phyloP scores from a whole-genome alignment of 2,113 vertebrate species.

The Vulpes vulpes region DNA sequence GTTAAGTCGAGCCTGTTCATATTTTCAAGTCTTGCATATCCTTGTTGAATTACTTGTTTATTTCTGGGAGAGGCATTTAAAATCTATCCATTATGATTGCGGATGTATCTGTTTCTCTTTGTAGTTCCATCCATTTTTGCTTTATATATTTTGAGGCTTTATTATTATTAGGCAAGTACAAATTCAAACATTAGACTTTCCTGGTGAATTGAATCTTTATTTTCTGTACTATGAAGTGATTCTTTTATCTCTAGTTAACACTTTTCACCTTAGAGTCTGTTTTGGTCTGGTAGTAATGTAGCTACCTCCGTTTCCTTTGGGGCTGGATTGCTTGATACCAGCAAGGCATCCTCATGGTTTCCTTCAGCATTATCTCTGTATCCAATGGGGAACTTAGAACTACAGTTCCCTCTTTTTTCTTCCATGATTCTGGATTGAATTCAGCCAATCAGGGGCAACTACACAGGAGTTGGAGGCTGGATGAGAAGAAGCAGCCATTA shows the following conservation, averaged over 20 bases:
- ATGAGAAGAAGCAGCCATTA: neutral
- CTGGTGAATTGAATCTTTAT: neutral
- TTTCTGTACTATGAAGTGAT: neutral
- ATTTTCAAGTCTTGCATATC: neutral
- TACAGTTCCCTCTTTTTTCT: neutral
- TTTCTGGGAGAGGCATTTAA: neutral
- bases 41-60: neutral
- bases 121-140: neutral
- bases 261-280: neutral
- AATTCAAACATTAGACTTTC: slow-evolving; percentile 6
- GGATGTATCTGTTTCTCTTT: neutral
- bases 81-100: neutral
- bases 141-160: neutral
- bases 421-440: neutral
- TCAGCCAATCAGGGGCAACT: neutral
- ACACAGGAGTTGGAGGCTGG: neutral
- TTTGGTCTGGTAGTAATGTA: neutral
- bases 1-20: neutral
- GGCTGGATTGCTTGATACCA: neutral
- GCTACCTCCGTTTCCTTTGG: neutral
- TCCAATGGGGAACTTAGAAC: neutral
- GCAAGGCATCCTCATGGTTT: neutral
- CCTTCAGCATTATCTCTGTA: neutral
- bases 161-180: neutral
- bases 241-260: neutral